A percentile compares a stretch with the other conserved stretches of the same genome.
Evolutionary conservation across 1,140 invertebrate genomes (phyloP).

Genomic region (Penaeus chinensis): DNA sequence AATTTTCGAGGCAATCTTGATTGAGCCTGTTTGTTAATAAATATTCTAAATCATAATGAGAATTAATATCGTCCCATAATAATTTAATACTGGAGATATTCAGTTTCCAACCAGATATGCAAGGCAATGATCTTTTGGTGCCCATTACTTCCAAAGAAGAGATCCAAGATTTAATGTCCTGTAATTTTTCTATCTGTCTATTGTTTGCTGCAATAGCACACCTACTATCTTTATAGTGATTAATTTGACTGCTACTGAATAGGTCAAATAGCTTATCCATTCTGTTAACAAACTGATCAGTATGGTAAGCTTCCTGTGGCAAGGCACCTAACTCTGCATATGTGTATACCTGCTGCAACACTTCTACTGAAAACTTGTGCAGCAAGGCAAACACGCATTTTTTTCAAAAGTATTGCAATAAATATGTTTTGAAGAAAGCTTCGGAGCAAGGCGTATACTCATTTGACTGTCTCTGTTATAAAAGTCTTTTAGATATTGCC

Average conservation of each 20-base stretch:
- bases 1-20: no score
- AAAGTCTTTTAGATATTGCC: slow-evolving; percentile 3
- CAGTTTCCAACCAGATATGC: not conserved
- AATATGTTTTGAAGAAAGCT: slow-evolving; percentile 13
- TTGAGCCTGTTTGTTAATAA: no score
- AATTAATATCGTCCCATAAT: no score
- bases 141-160: not conserved
- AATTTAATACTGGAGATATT: no score
- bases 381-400: slow-evolving; percentile 16
- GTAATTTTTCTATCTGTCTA: not conserved
- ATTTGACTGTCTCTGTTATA: slow-evolving; percentile 2
- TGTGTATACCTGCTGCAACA: slow-evolving; percentile 14
- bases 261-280: slow-evolving; percentile 34
- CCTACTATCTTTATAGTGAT: slow-evolving; percentile 5
- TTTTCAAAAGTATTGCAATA: slow-evolving; percentile 30
- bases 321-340: slow-evolving; percentile 2
- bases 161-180: slow-evolving; percentile 6
- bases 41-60: no score
- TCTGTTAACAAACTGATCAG: slow-evolving; percentile 7
- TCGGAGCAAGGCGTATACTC: not conserved
- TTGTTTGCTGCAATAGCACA: not conserved
- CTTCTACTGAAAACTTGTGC: slow-evolving; percentile 22
- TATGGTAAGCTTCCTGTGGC: not conserved
- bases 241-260: slow-evolving; percentile 22
- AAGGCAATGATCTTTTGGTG: not conserved